Percentiles rank a stretch among this genome's conserved stretches.
These are phyloP conservation scores for Geodia barretti DNA, from an alignment of 37 sponge, comb jelly and placozoan species.

Conservation along the genomic window DNA sequence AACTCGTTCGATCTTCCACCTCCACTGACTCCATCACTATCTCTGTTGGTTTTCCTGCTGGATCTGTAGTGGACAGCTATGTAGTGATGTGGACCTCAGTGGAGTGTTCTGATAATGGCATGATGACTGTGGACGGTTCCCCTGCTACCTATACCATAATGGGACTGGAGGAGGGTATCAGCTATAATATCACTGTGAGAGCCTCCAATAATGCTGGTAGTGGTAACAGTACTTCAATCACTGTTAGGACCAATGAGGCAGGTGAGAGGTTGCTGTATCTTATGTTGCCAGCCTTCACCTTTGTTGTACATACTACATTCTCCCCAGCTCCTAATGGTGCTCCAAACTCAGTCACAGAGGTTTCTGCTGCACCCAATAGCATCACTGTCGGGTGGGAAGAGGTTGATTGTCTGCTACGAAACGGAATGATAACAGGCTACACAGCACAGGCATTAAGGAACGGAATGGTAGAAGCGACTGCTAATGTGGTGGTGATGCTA, in stretches of 20 bases:
- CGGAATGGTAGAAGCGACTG: too few species aligned
- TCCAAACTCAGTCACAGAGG: neutral
- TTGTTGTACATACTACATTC: neutral
- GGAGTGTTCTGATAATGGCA: neutral
- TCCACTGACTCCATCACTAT: conserved; percentile 37
- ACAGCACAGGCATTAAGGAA: too few species aligned
- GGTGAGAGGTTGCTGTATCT: conserved; percentile 12
- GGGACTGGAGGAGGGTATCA: conserved; percentile 37
- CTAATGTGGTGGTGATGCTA: neutral
- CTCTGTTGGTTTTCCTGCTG: conserved; percentile 20
- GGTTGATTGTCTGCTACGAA: conserved; percentile 6
- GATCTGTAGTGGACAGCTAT: conserved; percentile 41
- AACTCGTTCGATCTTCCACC: neutral
- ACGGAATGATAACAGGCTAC: conserved; percentile 28
- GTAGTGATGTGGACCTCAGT: conserved; percentile 16
- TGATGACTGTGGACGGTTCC: neutral
- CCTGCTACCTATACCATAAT: conserved; percentile 17
- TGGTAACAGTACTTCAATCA: neutral
- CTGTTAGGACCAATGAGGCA: conserved; percentile 8
- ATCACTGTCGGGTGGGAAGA: conserved; percentile 21
- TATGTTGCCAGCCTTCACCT: neutral
- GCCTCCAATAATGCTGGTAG: conserved; percentile 39
- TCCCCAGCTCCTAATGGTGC: conserved; percentile 19
- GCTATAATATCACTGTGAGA: conserved; percentile 27
- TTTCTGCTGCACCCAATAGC: neutral